phyloP scores from a whole-genome alignment of 2,888 invertebrate species.

The Linyphia triangularis region DNA sequence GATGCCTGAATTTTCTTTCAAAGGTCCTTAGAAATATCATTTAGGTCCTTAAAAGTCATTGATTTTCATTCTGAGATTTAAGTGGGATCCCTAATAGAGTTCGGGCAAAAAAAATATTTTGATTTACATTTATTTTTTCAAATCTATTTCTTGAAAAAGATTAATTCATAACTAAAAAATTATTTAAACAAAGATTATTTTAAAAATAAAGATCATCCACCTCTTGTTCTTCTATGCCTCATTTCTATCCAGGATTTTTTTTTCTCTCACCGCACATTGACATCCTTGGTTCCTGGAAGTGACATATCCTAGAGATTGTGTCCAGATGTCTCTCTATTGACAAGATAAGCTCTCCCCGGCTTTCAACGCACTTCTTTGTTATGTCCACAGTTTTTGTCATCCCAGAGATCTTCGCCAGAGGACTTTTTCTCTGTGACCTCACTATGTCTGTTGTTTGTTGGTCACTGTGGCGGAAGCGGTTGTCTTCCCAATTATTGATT shows the following conservation, averaged over 20 bases:
- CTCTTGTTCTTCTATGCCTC: background rate
- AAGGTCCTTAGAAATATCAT: too few relatives aligned
- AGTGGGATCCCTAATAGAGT: too few relatives aligned
- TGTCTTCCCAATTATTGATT: slow-evolving; percentile 65
- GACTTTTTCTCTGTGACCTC: slow-evolving; percentile 27
- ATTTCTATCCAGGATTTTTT: background rate
- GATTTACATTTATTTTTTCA: too few relatives aligned
- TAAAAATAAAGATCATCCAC: too few relatives aligned
- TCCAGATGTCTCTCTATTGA: slow-evolving; percentile 65
- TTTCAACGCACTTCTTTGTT: slow-evolving; percentile 58
- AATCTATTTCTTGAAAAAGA: too few relatives aligned
- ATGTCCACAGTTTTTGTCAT: slow-evolving; percentile 43
- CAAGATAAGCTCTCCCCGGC: slow-evolving; percentile 62
- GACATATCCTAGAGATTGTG: slow-evolving; percentile 60
- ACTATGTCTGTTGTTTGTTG: too few relatives aligned
- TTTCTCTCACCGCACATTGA: slow-evolving; percentile 14
- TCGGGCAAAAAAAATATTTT: too few relatives aligned
- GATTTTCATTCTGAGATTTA: too few relatives aligned
- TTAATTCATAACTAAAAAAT: too few relatives aligned
- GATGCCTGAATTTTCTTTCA: too few relatives aligned
- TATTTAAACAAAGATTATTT: background rate
- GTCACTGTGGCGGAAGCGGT: slow-evolving; percentile 48
- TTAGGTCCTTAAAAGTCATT: too few relatives aligned
- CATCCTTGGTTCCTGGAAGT: slow-evolving; percentile 44
- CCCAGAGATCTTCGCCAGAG: slow-evolving; percentile 27